Conservation (phyloP, 2,888 invertebrate genomes). For the Prenolepis imparis region DNA sequence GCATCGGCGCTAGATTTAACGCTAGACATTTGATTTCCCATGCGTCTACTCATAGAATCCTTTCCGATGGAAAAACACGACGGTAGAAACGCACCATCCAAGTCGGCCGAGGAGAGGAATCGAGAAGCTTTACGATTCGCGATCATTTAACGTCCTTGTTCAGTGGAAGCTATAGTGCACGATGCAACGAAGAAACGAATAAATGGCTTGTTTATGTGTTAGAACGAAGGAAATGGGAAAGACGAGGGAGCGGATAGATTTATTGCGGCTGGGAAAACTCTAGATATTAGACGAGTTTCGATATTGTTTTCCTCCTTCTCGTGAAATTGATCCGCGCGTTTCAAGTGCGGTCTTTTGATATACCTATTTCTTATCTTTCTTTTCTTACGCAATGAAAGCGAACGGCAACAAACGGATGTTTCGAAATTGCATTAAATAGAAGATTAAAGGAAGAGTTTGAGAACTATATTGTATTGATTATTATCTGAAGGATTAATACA, state of each 20-base stretch:
- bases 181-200: slow-evolving; percentile 56
- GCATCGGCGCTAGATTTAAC: slow-evolving; percentile 4
- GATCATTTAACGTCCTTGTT: slow-evolving; percentile 63
- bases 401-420: background rate
- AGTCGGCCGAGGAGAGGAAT: slow-evolving; percentile 27
- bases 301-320: slow-evolving; percentile 45
- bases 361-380: background rate
- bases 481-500: slow-evolving; percentile 18
- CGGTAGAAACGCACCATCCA: background rate
- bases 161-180: background rate
- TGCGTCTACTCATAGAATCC: background rate
- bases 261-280: slow-evolving; percentile 47
- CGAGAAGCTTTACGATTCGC: slow-evolving; percentile 57
- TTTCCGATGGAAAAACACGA: background rate
- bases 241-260: slow-evolving; percentile 38
- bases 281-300: slow-evolving; percentile 63
- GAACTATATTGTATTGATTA: background rate
- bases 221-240: slow-evolving; percentile 48
- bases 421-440: background rate
- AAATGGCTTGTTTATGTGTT: slow-evolving; percentile 65
- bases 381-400: slow-evolving; percentile 3
- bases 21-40: background rate
- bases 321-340: slow-evolving; percentile 40
- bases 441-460: background rate
- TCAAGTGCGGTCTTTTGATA: slow-evolving; percentile 12